These are phyloP conservation scores for Hippopotamyrus pictus DNA, from an alignment of 2,797 vertebrate species.

Conservation along the genomic window DNA sequence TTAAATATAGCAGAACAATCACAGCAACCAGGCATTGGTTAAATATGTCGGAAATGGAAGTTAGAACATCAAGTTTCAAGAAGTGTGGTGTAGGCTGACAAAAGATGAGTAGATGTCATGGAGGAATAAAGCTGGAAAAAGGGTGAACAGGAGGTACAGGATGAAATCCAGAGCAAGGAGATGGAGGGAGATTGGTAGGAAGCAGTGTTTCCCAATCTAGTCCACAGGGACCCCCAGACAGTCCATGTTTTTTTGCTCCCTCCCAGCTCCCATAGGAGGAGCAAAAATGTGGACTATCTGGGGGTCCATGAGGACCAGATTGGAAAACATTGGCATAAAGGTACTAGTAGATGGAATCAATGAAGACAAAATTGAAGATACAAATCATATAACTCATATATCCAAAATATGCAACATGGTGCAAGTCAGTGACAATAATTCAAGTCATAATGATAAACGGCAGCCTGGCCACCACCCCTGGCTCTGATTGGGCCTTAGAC, in stretches of 20 bases:
- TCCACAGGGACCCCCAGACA: neutral
- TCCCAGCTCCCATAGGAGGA: neutral
- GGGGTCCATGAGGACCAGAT: neutral
- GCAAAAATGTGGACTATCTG: neutral
- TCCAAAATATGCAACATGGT: constrained; percentile 37
- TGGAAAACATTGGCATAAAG: neutral
- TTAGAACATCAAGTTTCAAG: neutral
- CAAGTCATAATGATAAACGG: neutral
- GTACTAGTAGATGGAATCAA: neutral
- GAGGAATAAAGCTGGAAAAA: neutral
- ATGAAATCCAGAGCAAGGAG: neutral
- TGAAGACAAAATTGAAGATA: constrained; percentile 38
- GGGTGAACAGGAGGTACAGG: neutral
- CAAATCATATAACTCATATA: constrained; percentile 42
- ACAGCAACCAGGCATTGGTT: neutral
- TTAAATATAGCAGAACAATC: neutral
- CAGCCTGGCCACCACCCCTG: neutral
- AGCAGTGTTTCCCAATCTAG: neutral
- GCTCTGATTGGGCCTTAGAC: neutral
- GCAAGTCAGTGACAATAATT: neutral
- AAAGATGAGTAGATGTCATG: neutral
- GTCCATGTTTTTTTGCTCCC: neutral
- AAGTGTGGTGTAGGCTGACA: neutral
- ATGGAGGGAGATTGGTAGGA: neutral
- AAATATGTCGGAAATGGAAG: neutral